Evolutionary conservation across 2,888 invertebrate genomes (phyloP).

Genomic region (Eupithecia vulgata): DNA sequence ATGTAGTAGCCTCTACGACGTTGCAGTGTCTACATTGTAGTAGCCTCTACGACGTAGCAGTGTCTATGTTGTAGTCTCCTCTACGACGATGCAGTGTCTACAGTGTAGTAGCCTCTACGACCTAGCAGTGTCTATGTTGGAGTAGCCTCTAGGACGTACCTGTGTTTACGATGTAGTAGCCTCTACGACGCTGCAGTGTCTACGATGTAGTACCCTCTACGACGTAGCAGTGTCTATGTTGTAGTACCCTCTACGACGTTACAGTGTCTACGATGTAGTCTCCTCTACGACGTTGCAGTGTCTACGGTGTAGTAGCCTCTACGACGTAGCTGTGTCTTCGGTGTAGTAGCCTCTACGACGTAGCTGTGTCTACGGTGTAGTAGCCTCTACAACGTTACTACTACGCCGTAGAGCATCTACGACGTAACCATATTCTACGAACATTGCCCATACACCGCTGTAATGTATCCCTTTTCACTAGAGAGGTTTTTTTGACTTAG

Average conservation of each 20-base stretch:
- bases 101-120: not conserved
- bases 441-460: not conserved
- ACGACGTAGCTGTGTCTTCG: not conserved
- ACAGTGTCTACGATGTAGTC: not conserved
- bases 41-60: not conserved
- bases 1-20: not conserved
- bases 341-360: not conserved
- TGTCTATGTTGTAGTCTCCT: too few relatives aligned
- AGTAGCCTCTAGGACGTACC: not conserved
- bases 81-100: not conserved
- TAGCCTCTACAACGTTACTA: not conserved
- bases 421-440: not conserved
- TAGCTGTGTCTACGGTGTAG: not conserved
- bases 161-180: not conserved
- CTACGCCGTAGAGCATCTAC: not conserved
- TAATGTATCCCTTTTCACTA: not conserved
- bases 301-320: not conserved
- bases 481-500: not conserved
- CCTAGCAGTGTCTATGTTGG: not conserved
- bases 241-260: not conserved
- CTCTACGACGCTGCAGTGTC: not conserved
- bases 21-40: not conserved
- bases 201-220: not conserved
- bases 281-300: too few relatives aligned
- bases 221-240: not conserved